Percentiles rank a stretch among this genome's conserved stretches.
Evolutionary conservation across 2,797 vertebrate species (phyloP).

Genomic region (Neosalanx taihuensis): DNA sequence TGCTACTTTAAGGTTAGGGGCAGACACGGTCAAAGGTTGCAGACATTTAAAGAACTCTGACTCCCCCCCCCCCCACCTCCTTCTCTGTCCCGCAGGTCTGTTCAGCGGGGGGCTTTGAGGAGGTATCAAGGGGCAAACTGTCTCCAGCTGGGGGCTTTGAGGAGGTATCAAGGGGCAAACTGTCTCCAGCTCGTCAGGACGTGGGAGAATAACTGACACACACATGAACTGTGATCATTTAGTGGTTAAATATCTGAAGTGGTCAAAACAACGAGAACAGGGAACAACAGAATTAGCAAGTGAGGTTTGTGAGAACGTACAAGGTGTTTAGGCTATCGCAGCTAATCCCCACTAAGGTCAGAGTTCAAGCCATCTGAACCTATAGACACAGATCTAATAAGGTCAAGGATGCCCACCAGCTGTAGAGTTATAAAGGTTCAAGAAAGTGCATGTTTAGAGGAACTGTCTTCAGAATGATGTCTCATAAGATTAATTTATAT

Average conservation of each 20-base stretch:
- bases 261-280: background rate
- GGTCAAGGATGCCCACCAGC: no score
- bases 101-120: background rate
- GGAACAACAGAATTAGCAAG: background rate
- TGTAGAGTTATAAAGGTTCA: background rate
- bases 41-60: background rate
- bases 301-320: background rate
- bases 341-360: background rate
- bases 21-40: background rate
- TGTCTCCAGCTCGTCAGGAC: background rate
- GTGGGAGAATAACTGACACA: background rate
- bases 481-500: constrained; percentile 18
- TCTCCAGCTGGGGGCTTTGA: background rate
- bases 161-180: background rate
- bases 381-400: no score
- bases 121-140: background rate
- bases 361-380: no score
- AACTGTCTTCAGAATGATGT: background rate
- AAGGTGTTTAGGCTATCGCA: background rate
- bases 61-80: no score
- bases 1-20: background rate
- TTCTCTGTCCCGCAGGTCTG: background rate
- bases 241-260: background rate
- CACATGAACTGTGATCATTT: background rate
- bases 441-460: background rate